phyloP scores from a whole-genome alignment of 2,888 invertebrate species.

The Orthosia gothica region DNA sequence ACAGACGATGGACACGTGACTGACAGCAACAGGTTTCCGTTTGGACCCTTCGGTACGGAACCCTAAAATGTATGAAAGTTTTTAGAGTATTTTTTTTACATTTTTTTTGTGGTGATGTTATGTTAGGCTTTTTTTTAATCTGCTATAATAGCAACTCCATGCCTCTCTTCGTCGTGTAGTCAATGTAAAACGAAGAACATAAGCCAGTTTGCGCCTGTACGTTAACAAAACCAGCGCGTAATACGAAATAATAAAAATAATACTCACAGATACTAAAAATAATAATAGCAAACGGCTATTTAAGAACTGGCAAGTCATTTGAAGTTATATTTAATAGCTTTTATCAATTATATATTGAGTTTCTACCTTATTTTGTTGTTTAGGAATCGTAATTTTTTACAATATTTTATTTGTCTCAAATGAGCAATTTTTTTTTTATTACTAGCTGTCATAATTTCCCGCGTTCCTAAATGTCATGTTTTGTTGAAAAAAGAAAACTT shows the following conservation, averaged over 20 bases:
- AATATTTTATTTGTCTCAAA: background rate
- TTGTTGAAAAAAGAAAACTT: slow-evolving; percentile 4
- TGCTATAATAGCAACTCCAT: slow-evolving; percentile 62
- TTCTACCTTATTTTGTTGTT: background rate
- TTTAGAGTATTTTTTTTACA: no score
- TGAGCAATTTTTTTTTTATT: background rate
- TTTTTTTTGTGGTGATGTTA: no score
- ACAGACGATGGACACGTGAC: no score
- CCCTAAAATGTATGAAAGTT: no score
- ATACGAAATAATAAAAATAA: slow-evolving; percentile 62
- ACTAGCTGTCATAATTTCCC: slow-evolving; percentile 26
- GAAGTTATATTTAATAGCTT: background rate
- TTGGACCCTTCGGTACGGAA: no score
- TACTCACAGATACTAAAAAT: slow-evolving; percentile 30
- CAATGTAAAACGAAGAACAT: slow-evolving; percentile 79
- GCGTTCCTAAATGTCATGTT: slow-evolving; percentile 24
- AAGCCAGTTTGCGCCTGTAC: slow-evolving; percentile 81
- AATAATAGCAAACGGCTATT: slow-evolving; percentile 36
- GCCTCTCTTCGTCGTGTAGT: slow-evolving; percentile 58
- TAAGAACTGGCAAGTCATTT: slow-evolving; percentile 3
- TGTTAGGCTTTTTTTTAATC: no score
- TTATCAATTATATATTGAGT: background rate
- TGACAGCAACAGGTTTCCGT: no score
- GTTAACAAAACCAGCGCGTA: slow-evolving; percentile 79
- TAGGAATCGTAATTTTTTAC: background rate